These are phyloP conservation scores for Hafferia zeledoni DNA, from an alignment of 2,797 vertebrate genomes.

Conservation along the genomic window DNA sequence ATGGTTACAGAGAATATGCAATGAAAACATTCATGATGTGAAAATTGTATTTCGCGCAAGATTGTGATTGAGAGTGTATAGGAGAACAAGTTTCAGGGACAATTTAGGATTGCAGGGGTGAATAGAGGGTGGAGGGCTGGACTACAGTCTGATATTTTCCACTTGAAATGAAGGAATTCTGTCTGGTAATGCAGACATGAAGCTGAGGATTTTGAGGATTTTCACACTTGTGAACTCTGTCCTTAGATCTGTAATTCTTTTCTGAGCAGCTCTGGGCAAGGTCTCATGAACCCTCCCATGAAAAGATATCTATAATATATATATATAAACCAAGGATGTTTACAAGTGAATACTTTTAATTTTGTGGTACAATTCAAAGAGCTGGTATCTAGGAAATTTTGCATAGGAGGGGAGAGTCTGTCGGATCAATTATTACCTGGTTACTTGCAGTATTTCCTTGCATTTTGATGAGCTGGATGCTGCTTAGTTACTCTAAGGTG, in stretches of 20 bases:
- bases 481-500: not conserved
- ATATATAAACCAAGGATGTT: too few relatives aligned
- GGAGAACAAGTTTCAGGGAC: not conserved
- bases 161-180: not conserved
- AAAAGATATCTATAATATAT: not conserved
- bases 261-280: not conserved
- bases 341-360: not conserved
- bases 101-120: not conserved
- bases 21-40: not conserved
- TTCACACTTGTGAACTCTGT: not conserved
- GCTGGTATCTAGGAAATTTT: not conserved
- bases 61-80: not conserved
- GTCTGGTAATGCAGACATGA: not conserved
- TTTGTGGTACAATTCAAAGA: not conserved
- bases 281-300: not conserved
- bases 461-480: not conserved
- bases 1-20: not conserved
- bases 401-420: not conserved
- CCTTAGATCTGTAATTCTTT: not conserved
- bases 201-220: not conserved
- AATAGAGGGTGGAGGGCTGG: not conserved
- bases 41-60: not conserved
- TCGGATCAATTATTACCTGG: not conserved
- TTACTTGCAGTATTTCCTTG: not conserved
- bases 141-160: not conserved